These are phyloP conservation scores for Drosophila busckii DNA, from an alignment of 1,140 invertebrate species.

Conservation along the genomic window DNA sequence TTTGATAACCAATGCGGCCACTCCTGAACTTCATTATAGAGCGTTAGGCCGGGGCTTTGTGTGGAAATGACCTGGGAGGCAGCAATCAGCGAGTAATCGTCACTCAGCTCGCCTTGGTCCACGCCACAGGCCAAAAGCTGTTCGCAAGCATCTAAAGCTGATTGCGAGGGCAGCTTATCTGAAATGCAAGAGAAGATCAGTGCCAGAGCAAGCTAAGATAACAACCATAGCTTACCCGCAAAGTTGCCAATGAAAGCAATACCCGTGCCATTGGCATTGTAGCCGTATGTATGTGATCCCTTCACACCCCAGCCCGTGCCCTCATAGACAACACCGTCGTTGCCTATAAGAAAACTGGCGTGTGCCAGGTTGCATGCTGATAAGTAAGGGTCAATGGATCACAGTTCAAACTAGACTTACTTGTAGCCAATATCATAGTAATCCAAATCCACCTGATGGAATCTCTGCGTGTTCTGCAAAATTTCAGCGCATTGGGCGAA, in stretches of 20 bases:
- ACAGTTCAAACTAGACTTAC: conserved; percentile 23
- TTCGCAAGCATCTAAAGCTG: conserved; percentile 81
- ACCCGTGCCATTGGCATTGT: conserved; percentile 84
- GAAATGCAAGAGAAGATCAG: conserved; percentile 2
- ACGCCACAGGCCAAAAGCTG: conserved; percentile 83
- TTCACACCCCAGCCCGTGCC: conserved; percentile 86
- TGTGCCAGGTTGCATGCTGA: too few species aligned
- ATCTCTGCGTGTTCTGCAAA: conserved; percentile 62
- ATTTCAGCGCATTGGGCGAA: conserved; percentile 78
- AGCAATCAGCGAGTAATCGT: conserved; percentile 82
- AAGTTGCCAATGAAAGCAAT: conserved; percentile 87
- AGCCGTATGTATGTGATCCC: conserved; percentile 85
- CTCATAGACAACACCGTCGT: conserved; percentile 88
- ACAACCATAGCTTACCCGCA: conserved; percentile 76
- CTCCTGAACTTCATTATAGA: conserved; percentile 81
- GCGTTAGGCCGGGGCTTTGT: conserved; percentile 82
- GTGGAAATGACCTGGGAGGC: conserved; percentile 82
- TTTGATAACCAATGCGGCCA: conserved; percentile 71
- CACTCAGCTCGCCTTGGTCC: conserved; percentile 80
- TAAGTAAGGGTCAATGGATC: not conserved
- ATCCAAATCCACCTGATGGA: conserved; percentile 56
- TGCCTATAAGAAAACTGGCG: conserved; percentile 88
- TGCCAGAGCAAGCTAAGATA: not conserved
- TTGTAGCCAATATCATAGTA: conserved; percentile 73
- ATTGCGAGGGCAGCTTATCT: conserved; percentile 81